Evolutionary conservation across 2,888 invertebrate genomes (phyloP).

Genomic region (Hirtodrosophila trivittata): DNA sequence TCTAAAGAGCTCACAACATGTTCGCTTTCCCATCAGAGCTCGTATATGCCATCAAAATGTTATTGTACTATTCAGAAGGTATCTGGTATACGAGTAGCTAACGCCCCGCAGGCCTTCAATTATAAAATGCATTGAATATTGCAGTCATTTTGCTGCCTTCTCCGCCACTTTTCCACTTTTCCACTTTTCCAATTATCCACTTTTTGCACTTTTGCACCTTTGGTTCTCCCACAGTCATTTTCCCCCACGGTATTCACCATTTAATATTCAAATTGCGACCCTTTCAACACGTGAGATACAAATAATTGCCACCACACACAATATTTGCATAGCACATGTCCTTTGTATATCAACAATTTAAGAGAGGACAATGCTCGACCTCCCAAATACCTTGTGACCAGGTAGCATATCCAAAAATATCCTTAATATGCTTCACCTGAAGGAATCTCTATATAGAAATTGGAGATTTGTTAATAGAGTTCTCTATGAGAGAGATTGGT

Average conservation of each 20-base stretch:
- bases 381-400: too few relatives aligned
- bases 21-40: slow-evolving; percentile 37
- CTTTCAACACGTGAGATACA: slow-evolving; percentile 19
- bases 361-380: too few relatives aligned
- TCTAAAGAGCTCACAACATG: slow-evolving; percentile 27
- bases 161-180: slow-evolving; percentile 16
- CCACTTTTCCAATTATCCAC: slow-evolving; percentile 15
- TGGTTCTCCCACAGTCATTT: slow-evolving; percentile 12
- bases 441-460: too few relatives aligned
- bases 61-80: too few relatives aligned
- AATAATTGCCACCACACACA: slow-evolving; percentile 32
- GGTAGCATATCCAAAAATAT: too few relatives aligned
- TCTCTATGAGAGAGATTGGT: too few relatives aligned
- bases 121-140: slow-evolving; percentile 34
- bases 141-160: slow-evolving; percentile 18
- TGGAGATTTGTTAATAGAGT: too few relatives aligned
- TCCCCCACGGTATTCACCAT: slow-evolving; percentile 12
- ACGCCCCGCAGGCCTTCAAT: slow-evolving; percentile 34
- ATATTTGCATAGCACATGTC: not conserved
- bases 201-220: slow-evolving; percentile 1
- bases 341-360: not conserved
- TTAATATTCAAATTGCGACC: slow-evolving; percentile 45
- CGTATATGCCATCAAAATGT: not conserved
- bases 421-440: too few relatives aligned
- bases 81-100: not conserved